Evolutionary conservation across 2,888 invertebrate genomes (phyloP).

Genomic region (Drosophila meridiana): DNA sequence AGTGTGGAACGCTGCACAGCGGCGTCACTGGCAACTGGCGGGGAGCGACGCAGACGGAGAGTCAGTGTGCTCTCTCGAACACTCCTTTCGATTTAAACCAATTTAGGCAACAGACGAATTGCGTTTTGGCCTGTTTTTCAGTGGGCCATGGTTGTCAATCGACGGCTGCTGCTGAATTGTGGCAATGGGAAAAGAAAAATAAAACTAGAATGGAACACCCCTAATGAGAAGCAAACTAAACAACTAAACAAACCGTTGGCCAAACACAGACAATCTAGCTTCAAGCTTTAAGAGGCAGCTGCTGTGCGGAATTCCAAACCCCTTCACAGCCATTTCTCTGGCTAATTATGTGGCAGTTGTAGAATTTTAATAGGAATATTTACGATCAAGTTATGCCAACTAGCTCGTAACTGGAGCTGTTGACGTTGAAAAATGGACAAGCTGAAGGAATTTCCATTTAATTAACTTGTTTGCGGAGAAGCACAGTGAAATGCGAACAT

Average conservation of each 20-base stretch:
- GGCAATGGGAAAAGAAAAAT: slow-evolving; percentile 10
- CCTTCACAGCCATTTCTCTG: slow-evolving; percentile 19
- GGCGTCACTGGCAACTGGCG: slow-evolving; percentile 50
- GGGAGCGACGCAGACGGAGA: slow-evolving; percentile 11
- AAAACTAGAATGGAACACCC: background rate
- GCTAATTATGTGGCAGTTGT: slow-evolving; percentile 50
- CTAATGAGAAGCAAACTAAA: slow-evolving; percentile 11
- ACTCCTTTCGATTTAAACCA: slow-evolving; percentile 49
- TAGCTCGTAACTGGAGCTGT: slow-evolving; percentile 34
- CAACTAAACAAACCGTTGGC: slow-evolving; percentile 10
- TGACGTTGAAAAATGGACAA: slow-evolving; percentile 45
- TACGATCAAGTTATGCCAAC: slow-evolving; percentile 38
- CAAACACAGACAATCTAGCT: slow-evolving; percentile 17
- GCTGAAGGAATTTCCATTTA: slow-evolving; percentile 28
- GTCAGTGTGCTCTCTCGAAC: background rate
- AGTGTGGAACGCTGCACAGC: slow-evolving; percentile 70
- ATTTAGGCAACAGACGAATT: slow-evolving; percentile 50
- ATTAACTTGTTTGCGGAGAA: slow-evolving; percentile 17
- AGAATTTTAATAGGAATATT: slow-evolving; percentile 55
- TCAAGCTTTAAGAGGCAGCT: slow-evolving; percentile 19
- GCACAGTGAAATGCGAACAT: background rate
- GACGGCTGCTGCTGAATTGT: slow-evolving; percentile 18
- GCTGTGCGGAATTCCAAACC: background rate
- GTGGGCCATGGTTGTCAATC: slow-evolving; percentile 5
- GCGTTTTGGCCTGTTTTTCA: slow-evolving; percentile 36